Conservation (phyloP, 2,113 vertebrate species). For the Micronycteris hirsuta region DNA sequence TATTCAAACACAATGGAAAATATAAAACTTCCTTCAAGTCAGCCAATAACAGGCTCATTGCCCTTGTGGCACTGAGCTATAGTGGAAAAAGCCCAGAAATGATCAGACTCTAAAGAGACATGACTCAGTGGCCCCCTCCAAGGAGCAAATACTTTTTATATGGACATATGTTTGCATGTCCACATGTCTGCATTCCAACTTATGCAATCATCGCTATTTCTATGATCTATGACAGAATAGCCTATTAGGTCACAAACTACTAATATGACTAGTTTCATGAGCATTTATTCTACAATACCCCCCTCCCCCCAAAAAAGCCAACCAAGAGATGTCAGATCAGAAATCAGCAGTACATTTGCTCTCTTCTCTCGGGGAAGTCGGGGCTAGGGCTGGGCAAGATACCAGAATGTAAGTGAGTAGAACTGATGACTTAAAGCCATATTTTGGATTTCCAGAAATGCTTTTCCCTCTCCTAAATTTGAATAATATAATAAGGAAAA, state of each 20-base stretch:
- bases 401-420: neutral
- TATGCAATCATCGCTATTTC: neutral
- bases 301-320: no score
- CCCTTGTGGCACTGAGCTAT: neutral
- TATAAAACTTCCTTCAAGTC: neutral
- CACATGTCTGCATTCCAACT: accelerated
- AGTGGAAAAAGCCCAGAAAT: neutral
- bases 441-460: neutral
- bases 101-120: neutral
- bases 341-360: neutral
- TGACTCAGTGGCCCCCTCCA: accelerated
- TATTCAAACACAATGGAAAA: neutral
- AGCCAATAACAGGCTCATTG: neutral
- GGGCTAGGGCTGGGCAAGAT: neutral
- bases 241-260: neutral
- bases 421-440: neutral
- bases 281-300: neutral
- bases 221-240: neutral
- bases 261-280: neutral
- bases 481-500: neutral
- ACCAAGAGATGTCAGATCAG: neutral
- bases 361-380: neutral
- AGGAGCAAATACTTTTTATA: neutral
- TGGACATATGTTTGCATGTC: no score
- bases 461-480: neutral